Evolutionary conservation across 2,888 invertebrate genomes (phyloP).

Genomic region (Halocaridina rubra): DNA sequence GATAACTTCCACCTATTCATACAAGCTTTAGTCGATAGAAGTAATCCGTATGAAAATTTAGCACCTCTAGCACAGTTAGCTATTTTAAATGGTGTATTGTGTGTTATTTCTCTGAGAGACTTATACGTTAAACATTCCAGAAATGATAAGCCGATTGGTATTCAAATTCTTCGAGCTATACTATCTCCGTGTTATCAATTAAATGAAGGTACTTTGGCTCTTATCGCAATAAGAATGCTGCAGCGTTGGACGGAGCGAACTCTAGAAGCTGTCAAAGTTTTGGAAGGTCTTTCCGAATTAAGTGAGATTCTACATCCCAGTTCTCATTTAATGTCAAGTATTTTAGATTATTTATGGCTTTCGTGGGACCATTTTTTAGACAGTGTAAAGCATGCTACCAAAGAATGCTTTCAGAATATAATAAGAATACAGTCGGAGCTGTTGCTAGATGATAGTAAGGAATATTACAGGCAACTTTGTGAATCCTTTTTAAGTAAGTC

Average conservation of each 20-base stretch:
- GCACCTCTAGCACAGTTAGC: slow-evolving; percentile 35
- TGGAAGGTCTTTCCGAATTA: neutral
- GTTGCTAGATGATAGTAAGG: slow-evolving; percentile 3
- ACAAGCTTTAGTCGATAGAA: neutral
- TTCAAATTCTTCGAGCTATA: slow-evolving; percentile 23
- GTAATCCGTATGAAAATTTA: slow-evolving; percentile 1
- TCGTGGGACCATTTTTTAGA: slow-evolving; percentile 62
- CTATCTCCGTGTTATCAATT: neutral
- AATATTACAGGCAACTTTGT: slow-evolving; percentile 30
- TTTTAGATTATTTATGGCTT: slow-evolving; percentile 50
- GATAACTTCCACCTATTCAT: neutral
- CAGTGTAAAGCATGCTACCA: slow-evolving; percentile 56
- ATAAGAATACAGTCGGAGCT: slow-evolving; percentile 32
- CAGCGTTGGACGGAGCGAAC: slow-evolving; percentile 51
- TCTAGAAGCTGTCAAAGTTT: slow-evolving; percentile 22
- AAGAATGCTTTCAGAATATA: slow-evolving; percentile 50
- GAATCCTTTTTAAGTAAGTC: slow-evolving; percentile 9
- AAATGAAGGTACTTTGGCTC: slow-evolving; percentile 37
- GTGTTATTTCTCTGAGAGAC: neutral
- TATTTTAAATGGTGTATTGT: slow-evolving; percentile 42
- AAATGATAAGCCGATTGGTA: slow-evolving; percentile 1
- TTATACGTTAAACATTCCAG: neutral
- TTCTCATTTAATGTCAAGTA: neutral
- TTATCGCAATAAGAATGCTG: slow-evolving; percentile 30
- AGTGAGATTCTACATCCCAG: neutral